Base-by-base conservation (phyloP, 2,797 vertebrate genomes). In the Mormyrops attenuatus region DNA sequence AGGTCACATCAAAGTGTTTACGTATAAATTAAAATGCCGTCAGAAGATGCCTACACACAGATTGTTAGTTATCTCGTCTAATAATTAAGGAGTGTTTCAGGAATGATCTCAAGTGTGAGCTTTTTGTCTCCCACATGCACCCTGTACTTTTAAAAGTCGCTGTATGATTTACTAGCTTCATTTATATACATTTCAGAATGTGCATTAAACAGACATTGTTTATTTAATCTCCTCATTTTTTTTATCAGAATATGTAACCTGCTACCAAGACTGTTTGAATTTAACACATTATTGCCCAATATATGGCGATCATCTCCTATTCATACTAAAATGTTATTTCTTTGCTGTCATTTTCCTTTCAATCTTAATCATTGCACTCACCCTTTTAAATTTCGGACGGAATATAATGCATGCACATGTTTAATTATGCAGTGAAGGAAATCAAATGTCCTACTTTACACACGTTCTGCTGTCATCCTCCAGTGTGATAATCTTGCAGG, bases 401-500 rank as follows among this genome's bases (percentile, higher is more conserved):
- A 89, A 87, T 47, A 7, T 22, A 50, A 87, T 63, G 82, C 20
- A 88, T 20, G 85, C 49, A 53, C 63, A 73, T 73, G 66, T 44
- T 86, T 34, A 85, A 63, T 73, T 86, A 77, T 89, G 44, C 47
- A 87, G 44, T 20, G 34, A 77, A 53, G 8, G 7, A 87, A 49
- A 47, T 55, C 63, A 53, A 63, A 55, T 73, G 89, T 22, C 89
- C 84, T 87, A 87, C 57, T 89, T 86, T 26, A 53, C 34, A 41
- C 49, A 47, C 66, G 60, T 73, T 87, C 44, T n/a, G 84, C 87
- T 50, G 26, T 73, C 20, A 38, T 53, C 44, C 49, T 89, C 66
- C 30, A 63, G 30, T 89, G 47, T 55, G 34, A 63, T 87, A 89
- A 73, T 89, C 17, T 87, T 87, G 60, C 89, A 87, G 84, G 63